Evolutionary conservation across 2,888 invertebrate species (phyloP).

Genomic region (Xestia ashworthii): DNA sequence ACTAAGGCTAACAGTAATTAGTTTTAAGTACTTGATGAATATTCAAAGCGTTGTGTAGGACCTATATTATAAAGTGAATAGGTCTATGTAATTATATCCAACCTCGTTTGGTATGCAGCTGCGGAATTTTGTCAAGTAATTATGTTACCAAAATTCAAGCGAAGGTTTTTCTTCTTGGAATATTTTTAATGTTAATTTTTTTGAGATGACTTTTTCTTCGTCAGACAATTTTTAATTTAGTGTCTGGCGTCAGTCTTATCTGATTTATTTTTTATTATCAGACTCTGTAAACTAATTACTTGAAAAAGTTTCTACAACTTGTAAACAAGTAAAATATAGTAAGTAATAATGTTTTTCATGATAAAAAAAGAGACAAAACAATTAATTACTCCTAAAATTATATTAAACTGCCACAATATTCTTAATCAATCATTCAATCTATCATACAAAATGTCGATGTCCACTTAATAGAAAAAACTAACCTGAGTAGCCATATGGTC

Average conservation of each 20-base stretch:
- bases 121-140: constrained; percentile 21
- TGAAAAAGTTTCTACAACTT: background rate
- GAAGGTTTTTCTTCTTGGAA: background rate
- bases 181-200: background rate
- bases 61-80: constrained; percentile 42
- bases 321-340: background rate
- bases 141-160: background rate
- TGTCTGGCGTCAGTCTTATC: background rate
- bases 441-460: constrained; percentile 9
- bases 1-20: constrained; percentile 47
- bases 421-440: background rate
- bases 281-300: background rate
- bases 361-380: background rate
- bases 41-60: constrained; percentile 45
- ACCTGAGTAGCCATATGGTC: constrained; percentile 91
- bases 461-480: constrained; percentile 61
- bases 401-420: background rate
- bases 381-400: background rate
- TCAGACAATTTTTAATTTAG: background rate
- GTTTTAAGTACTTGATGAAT: constrained; percentile 55
- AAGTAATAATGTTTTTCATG: background rate
- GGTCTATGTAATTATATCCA: constrained; percentile 36
- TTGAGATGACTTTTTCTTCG: background rate
- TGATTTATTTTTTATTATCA: background rate
- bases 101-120: constrained; percentile 36